Evolutionary conservation across 2,888 invertebrate species (phyloP), one percentile per base, ranked within the genome.

Genomic region (Aspidiotus destructor): DNA sequence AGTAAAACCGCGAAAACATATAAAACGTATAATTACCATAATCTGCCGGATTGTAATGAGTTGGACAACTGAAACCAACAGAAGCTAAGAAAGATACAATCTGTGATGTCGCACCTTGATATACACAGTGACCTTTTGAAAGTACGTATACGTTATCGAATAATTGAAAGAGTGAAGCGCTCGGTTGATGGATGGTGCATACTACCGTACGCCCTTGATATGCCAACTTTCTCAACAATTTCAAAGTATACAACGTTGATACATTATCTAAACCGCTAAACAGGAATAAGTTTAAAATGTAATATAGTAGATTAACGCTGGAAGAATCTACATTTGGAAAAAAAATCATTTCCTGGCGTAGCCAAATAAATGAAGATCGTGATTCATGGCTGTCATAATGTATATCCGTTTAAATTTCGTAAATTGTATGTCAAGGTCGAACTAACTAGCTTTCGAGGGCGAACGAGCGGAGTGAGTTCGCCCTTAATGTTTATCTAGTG

Each of bases 121-220:
- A 86, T 60, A 86, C 82, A 73, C 86, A 86, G 2, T 78, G 76
- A 0, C 86, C 86, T 70, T 81, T 81, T 0, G 85, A 84, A 70
- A 86, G 77, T 63, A 86, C 83, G 74, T 84, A 86, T 7, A 85
- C 82, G 77, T 82, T 82, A 75, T 86, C 85, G 73, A 86, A 86
- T 68, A 82, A 75, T 73, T 83, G 82, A 72, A 86, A 80, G 1
- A 85, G 78, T 0, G 84, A 83, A 0, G 86, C 85, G n/a, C 85
- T 81, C 0, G 86, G 86, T 74, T 86, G 86, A 73, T 86, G 86
- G 71, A 86, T 85, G 1, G 86, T 86, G 74, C 85, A 85, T 8
- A 86, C 83, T n/a, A 86, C 83, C 0, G 85, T 86, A 48, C 85
- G 80, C 3, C 85, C 85, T 74, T 85, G 82, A 60, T 81, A 78